Conservation (phyloP, 2,797 vertebrate genomes). For the Pachyuromys duprasi region DNA sequence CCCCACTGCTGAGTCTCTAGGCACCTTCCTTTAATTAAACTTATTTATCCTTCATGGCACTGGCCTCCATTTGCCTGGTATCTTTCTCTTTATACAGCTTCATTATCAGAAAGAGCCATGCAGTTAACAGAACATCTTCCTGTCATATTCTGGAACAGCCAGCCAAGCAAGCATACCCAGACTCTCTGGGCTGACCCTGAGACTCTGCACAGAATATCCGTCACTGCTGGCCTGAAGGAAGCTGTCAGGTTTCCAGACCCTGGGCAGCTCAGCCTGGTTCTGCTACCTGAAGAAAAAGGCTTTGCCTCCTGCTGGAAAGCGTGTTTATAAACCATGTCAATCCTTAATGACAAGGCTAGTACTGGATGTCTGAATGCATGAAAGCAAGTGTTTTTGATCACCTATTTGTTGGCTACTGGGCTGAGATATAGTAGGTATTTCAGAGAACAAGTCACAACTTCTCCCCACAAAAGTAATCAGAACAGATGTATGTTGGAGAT, state of each 20-base stretch:
- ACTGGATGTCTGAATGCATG: neutral
- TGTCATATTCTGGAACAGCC: neutral
- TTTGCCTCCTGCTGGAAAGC: neutral
- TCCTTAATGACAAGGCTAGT: neutral
- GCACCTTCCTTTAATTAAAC: slow-evolving; percentile 73
- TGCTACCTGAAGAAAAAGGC: neutral
- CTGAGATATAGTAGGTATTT: neutral
- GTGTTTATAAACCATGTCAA: accelerated
- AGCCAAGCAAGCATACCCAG: neutral
- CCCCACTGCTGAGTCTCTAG: slow-evolving; percentile 2
- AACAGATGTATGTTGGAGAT: neutral
- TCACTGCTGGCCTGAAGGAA: neutral
- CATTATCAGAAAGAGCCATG: neutral
- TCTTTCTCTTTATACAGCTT: slow-evolving; percentile 10
- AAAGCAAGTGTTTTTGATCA: neutral
- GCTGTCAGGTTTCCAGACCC: neutral
- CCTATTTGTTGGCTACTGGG: neutral
- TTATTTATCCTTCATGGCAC: slow-evolving; percentile 57
- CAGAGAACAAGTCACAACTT: neutral
- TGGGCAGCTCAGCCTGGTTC: neutral
- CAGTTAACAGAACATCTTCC: neutral
- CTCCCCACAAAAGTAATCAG: neutral
- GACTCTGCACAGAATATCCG: neutral
- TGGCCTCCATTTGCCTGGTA: slow-evolving; percentile 61
- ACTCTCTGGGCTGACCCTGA: neutral